Conservation (phyloP, 2,113 vertebrate genomes). For the Sinocyclocheilus maitianheensis region DNA sequence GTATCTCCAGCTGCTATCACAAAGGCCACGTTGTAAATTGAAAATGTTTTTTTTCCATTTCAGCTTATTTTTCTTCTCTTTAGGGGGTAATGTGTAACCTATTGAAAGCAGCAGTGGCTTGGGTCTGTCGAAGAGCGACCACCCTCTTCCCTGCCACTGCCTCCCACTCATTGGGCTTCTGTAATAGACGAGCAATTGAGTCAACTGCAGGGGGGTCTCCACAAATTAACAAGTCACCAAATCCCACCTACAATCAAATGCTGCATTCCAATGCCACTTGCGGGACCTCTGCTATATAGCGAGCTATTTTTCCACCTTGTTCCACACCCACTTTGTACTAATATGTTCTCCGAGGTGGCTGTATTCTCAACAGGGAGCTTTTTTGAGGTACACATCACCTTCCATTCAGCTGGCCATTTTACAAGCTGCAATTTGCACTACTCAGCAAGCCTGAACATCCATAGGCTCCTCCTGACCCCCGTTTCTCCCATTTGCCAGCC, state of each 20-base stretch:
- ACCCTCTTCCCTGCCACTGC: slow-evolving; percentile 52
- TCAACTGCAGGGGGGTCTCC: slow-evolving; percentile 52
- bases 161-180: slow-evolving; percentile 51
- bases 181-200: slow-evolving; percentile 69
- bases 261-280: background rate
- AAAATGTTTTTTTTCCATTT: slow-evolving; percentile 12
- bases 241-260: slow-evolving; percentile 40
- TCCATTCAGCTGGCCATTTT: slow-evolving; percentile 41
- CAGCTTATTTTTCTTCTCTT: slow-evolving; percentile 1
- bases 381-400: slow-evolving; percentile 9
- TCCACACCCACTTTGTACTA: slow-evolving; percentile 3
- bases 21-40: slow-evolving; percentile 15
- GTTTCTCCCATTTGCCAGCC: slow-evolving; percentile 35
- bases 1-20: slow-evolving; percentile 32
- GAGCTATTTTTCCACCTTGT: background rate
- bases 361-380: slow-evolving; percentile 22
- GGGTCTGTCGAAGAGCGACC: slow-evolving; percentile 60
- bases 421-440: slow-evolving; percentile 49
- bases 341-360: slow-evolving; percentile 23
- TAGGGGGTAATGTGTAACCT: slow-evolving; percentile 28
- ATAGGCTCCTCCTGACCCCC: slow-evolving; percentile 36
- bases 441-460: slow-evolving; percentile 46
- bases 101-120: slow-evolving; percentile 13
- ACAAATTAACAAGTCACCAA: slow-evolving; percentile 50
- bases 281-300: slow-evolving; percentile 13